Base-by-base conservation (phyloP, 2,113 vertebrate genomes). In the Dryoscopus gambensis region DNA sequence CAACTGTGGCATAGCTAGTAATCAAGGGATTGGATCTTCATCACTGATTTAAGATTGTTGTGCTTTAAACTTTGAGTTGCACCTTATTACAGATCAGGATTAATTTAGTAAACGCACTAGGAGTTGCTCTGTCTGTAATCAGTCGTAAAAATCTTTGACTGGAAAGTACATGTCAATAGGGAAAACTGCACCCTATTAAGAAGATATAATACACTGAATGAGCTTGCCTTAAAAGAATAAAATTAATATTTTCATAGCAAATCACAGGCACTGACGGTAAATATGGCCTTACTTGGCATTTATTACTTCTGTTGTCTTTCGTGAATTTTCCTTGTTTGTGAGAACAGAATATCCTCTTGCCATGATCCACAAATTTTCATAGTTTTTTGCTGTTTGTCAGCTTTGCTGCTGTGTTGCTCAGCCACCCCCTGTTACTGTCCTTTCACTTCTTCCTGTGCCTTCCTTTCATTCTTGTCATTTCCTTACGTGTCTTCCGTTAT, bases 251-350 rank as follows among this genome's bases (percentile, higher is more conserved):
- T 91, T 89, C 24, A 22, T 69, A 64, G 44, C 24, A 82, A 31
- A 80, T 91, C 57, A 83, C 95, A 97, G 97, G 95, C 93, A 92
- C 23, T 70, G 91, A 79, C 92, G 93, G 85, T 70, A 88, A 91
- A 91, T 85, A 79, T 47, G 68, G 13, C 91, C 92, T 97, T 97
- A 93, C 52, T 82, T 90, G 93, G 81, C 90, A 37, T 95, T 94
- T 60, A 46, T 77, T 78, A 60, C 24, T 91, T 86, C 35, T 73
- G 76, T 90, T 91, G 74, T 95, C 67, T 84, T 82, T 67, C 1
- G 19, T 86, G 40, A 71, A 44, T 95, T 90, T 49, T 53, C 42
- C 49, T 81, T 89, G 50, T 79, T 84, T 71, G 67, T 93, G 75
- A 94, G 33, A 84, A 76, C 7, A 82, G 62, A 50, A 71, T 93